phyloP scores from a whole-genome alignment of 2,797 vertebrate species.

The Dipus sagitta region DNA sequence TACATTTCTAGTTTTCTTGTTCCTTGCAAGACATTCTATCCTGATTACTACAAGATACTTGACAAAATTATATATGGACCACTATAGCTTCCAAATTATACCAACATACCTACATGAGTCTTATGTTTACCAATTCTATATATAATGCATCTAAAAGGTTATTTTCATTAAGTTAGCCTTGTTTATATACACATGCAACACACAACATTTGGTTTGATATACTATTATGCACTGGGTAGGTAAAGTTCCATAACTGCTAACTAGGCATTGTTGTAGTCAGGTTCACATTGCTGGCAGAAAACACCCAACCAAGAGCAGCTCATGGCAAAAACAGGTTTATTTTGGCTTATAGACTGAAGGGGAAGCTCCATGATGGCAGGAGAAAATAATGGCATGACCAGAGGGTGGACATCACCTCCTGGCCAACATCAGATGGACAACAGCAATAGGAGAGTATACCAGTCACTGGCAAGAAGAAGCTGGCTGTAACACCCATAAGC shows the following conservation, averaged over 20 bases:
- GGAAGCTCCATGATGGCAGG: no score
- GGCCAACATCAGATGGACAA: no score
- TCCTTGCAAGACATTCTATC: background rate
- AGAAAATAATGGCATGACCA: no score
- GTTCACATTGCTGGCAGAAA: no score
- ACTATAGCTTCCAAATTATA: background rate
- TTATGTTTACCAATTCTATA: background rate
- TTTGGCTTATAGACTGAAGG: no score
- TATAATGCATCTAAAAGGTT: background rate
- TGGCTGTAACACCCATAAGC: no score
- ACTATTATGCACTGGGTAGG: background rate
- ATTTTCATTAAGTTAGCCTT: background rate
- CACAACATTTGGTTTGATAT: background rate
- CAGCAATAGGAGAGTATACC: no score
- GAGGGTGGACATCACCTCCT: no score
- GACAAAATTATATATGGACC: background rate
- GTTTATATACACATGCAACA: background rate
- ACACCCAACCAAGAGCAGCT: no score
- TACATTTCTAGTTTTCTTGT: conserved; percentile 4
- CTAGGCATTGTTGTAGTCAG: background rate
- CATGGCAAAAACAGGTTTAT: no score
- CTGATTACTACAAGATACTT: background rate
- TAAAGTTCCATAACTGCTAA: background rate
- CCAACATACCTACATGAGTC: background rate
- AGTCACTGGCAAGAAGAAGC: no score